phyloP scores from a whole-genome alignment of 30 jellyfish, hydroid and myxozoan species.

The Chrysaora quinquecirrha region DNA sequence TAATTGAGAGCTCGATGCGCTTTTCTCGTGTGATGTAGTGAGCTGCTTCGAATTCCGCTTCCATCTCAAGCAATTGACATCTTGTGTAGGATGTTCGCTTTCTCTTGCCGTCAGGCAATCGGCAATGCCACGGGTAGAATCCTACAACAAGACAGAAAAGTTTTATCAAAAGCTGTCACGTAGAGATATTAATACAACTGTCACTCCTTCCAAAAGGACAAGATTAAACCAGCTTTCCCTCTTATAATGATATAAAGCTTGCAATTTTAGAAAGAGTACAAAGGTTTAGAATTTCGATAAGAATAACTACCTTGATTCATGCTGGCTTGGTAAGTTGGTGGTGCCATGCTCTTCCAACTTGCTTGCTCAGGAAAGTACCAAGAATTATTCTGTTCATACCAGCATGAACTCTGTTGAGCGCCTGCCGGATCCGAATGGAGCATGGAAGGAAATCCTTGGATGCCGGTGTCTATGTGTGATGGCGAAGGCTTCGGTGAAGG shows the following conservation, averaged over 20 bases:
- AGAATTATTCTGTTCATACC: conserved; percentile 25
- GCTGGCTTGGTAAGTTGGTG: conserved; percentile 5
- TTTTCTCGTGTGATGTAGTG: conserved; percentile 82
- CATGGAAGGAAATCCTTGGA: neutral
- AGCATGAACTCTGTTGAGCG: conserved; percentile 7
- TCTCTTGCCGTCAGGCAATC: conserved; percentile 67
- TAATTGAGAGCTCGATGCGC: conserved; percentile 78
- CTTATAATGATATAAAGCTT: no score
- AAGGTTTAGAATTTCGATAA: no score
- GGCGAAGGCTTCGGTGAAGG: neutral
- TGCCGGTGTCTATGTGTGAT: neutral
- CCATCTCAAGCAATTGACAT: conserved; percentile 76
- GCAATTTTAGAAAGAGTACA: no score
- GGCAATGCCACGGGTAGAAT: conserved; percentile 62
- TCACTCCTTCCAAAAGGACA: no score
- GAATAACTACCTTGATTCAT: conserved; percentile 43
- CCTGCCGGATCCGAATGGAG: neutral
- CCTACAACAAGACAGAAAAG: conserved; percentile 25
- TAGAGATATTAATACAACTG: no score
- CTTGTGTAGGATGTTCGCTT: conserved; percentile 87
- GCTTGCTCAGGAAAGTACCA: conserved; percentile 29
- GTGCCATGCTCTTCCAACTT: conserved; percentile 15
- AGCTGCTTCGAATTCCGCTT: conserved; percentile 67
- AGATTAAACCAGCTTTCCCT: no score
- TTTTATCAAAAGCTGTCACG: no score